Evolutionary conservation across 2,797 vertebrate species (phyloP), one percentile per base, ranked within the genome.

Genomic region (Salarias fasciatus): DNA sequence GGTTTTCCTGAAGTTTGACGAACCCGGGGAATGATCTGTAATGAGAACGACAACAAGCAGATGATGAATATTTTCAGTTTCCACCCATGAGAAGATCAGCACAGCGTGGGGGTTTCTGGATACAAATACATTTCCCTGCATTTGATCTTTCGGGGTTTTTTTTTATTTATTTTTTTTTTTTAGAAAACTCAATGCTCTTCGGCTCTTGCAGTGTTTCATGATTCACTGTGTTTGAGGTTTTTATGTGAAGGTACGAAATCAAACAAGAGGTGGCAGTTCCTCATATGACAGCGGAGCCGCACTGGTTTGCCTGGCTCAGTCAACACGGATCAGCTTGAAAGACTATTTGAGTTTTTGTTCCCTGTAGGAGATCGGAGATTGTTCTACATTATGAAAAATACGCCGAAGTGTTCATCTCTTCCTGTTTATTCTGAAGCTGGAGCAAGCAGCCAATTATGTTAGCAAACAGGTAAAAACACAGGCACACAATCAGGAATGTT

Each of bases 21-120:
- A 73, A 60, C 36, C 71, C 42, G 43, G 59, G 68, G 74, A 78
- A 66, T 69, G 10, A 5, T 72, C 77, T 73, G 12, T 69, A 73
- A 73, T 63, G 60, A 75, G 67, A 82, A 61, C 72, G 53, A 63
- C 73, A 82, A 72, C 71, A 81, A 73, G 70, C 72, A 63, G 55
- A 61, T 56, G 63, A 73, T 41, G 52, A 71, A 63, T 69, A 43
- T 40, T 57, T 71, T 63, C 41, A 42, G 24, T 28, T 77, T 68
- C 60, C 50, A 49, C 46, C 37, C 53, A 42, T 63, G 77, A 79
- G 64, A 84, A 72, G 56, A 62, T 70, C 68, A n/a, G 45, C 55
- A 8, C 48, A 49, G 46, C 37, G 5, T 52, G 36, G 18, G 18
- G 18, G 18, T 49, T 10, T 74, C 75, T 73, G 53, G 55, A 72